These are phyloP conservation scores for Apodemus agrarius DNA, from an alignment of 2,797 vertebrate genomes.

Conservation along the genomic window DNA sequence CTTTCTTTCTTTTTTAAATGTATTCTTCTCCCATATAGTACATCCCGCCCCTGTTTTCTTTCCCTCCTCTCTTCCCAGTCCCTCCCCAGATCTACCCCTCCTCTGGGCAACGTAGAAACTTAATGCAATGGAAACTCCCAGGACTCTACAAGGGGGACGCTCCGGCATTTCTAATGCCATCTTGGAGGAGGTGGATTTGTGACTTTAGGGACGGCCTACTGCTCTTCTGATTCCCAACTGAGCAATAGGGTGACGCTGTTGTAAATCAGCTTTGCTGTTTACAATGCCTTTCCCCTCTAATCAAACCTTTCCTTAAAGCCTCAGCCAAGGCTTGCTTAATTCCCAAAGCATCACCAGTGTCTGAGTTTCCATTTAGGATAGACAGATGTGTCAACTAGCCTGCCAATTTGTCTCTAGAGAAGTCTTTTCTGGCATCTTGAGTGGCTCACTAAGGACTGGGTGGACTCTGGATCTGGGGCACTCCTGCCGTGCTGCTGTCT, in stretches of 20 bases:
- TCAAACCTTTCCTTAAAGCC: background rate
- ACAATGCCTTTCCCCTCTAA: background rate
- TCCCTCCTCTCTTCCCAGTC: background rate
- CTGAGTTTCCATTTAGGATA: background rate
- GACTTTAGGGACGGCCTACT: background rate
- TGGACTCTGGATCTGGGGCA: background rate
- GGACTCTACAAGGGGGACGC: background rate
- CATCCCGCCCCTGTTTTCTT: background rate
- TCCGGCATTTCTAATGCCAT: background rate
- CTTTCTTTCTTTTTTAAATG: background rate
- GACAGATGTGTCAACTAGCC: background rate
- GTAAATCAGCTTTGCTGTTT: background rate
- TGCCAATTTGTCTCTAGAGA: background rate
- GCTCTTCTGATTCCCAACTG: background rate
- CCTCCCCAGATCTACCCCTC: background rate
- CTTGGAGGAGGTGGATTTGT: background rate
- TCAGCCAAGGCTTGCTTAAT: background rate
- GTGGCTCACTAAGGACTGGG: background rate
- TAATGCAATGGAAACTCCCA: background rate
- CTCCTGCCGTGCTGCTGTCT: background rate
- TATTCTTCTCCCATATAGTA: background rate
- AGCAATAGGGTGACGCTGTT: background rate
- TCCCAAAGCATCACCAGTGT: background rate
- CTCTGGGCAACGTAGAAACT: background rate
- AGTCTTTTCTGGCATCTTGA: background rate